Evolutionary conservation across 2,113 vertebrate species (phyloP).

Genomic region (Esox niger): DNA sequence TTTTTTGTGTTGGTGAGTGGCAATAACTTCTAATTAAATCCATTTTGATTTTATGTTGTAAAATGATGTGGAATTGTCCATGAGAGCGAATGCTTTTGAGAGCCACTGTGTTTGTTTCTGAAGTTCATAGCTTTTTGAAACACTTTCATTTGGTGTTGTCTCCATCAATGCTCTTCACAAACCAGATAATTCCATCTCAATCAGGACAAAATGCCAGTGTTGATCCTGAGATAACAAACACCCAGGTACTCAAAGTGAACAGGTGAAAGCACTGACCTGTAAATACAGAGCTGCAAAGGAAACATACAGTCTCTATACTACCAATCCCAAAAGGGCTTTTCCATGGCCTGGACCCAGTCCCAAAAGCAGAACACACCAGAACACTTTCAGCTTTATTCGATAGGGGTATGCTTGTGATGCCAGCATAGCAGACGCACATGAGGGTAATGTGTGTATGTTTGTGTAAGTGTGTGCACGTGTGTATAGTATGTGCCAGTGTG

Average conservation of each 20-base stretch:
- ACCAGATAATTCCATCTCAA: conserved; percentile 51
- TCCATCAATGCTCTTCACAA: conserved; percentile 52
- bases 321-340: neutral
- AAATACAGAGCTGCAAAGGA: conserved; percentile 3
- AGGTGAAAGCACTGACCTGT: conserved; percentile 28
- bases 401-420: neutral
- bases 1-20: too few species aligned
- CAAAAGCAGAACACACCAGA: neutral
- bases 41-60: too few species aligned
- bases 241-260: conserved; percentile 21
- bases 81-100: too few species aligned
- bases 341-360: too few species aligned
- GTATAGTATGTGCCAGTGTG: neutral
- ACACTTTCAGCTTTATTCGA: conserved; percentile 11
- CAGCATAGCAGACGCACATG: too few species aligned
- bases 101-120: too few species aligned
- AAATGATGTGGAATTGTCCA: too few species aligned
- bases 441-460: too few species aligned
- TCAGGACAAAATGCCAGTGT: conserved; percentile 47
- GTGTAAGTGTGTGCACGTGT: neutral
- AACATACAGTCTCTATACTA: neutral
- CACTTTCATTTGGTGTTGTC: neutral
- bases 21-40: too few species aligned
- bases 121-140: conserved; percentile 1
- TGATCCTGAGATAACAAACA: conserved; percentile 43